These are phyloP conservation scores for Epizoanthus ramosus DNA, from an alignment of 92 coral and sea anemone genomes.

Conservation along the genomic window DNA sequence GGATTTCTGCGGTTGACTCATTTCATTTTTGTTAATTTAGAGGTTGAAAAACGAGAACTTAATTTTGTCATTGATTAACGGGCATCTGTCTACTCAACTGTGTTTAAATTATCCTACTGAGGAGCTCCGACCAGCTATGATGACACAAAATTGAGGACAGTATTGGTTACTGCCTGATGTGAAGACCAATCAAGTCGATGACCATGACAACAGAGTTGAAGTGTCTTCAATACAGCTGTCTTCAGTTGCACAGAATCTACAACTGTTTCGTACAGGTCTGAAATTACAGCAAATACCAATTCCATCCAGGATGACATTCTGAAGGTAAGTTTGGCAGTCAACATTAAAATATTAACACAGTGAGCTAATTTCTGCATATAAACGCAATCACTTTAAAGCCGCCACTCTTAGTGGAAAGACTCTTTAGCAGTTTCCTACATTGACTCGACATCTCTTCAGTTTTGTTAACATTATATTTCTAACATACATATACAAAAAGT, in stretches of 20 bases:
- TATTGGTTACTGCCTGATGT: slow-evolving; percentile 12
- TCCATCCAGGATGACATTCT: too few species aligned
- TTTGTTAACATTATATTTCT: too few species aligned
- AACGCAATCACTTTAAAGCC: too few species aligned
- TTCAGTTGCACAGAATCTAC: background rate
- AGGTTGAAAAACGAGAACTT: background rate
- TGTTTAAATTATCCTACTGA: background rate
- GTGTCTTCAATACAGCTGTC: background rate
- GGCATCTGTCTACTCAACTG: background rate
- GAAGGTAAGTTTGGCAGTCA: too few species aligned
- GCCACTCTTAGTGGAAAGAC: too few species aligned
- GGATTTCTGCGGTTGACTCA: background rate
- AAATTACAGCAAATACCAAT: background rate
- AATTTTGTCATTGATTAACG: background rate
- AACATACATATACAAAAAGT: too few species aligned
- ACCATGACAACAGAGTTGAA: background rate
- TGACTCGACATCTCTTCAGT: too few species aligned
- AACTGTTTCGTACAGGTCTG: background rate
- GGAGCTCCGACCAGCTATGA: background rate
- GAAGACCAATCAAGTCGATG: background rate
- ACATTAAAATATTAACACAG: too few species aligned
- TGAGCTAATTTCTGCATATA: too few species aligned
- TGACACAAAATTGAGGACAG: background rate
- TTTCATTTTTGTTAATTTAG: background rate
- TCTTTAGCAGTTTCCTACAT: too few species aligned